phyloP scores from a whole-genome alignment of 2,888 invertebrate species.

The Stenolophus ochropezus region DNA sequence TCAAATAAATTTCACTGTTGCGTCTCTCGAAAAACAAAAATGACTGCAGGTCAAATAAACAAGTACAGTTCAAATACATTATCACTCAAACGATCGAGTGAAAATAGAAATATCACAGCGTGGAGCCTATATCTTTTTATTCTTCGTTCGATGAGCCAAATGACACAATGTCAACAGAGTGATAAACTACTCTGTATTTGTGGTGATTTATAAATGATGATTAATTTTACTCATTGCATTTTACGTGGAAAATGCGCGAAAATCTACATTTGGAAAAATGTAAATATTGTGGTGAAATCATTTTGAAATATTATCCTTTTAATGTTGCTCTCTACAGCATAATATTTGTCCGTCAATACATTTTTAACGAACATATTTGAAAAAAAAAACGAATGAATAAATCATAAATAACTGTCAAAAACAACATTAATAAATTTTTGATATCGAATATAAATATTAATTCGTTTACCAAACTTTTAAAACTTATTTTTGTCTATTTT shows the following conservation, averaged over 20 bases:
- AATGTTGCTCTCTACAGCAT: too few species aligned
- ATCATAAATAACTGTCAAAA: too few species aligned
- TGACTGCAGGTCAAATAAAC: not conserved
- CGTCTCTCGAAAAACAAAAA: too few species aligned
- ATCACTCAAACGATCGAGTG: not conserved
- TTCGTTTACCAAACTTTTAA: too few species aligned
- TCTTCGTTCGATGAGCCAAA: not conserved
- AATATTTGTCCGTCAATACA: too few species aligned
- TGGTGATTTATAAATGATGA: not conserved
- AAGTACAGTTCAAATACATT: not conserved
- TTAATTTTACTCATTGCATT: not conserved
- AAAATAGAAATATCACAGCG: not conserved
- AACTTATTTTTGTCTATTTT: too few species aligned
- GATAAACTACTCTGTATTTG: not conserved
- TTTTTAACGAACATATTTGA: too few species aligned
- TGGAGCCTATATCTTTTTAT: not conserved
- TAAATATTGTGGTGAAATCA: not conserved
- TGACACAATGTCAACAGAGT: not conserved
- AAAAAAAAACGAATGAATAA: too few species aligned
- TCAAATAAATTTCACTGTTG: too few species aligned
- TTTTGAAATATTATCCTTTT: not conserved
- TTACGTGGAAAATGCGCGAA: not conserved
- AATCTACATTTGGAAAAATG: not conserved
- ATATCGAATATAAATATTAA: too few species aligned
- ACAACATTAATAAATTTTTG: too few species aligned